Evolutionary conservation across 64 coral and sea anemone species (phyloP), one percentile per base, ranked within the genome.

Genomic region (Anthopleura sola): DNA sequence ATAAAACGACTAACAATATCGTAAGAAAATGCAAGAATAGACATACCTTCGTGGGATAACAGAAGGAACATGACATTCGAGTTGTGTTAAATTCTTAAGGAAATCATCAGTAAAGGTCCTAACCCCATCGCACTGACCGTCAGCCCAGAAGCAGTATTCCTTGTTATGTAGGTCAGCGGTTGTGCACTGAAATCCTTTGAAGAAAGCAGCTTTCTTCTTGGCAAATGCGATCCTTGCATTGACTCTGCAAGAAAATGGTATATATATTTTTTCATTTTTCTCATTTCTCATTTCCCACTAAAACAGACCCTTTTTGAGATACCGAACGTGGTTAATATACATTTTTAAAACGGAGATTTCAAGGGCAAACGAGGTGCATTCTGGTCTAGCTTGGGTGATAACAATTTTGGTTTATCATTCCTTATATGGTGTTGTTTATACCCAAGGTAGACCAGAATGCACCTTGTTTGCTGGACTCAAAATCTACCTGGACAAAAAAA

Each of bases 151-250:
- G 75, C 93, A 95, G 48, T 91, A 95, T 55, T 95, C 93, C 24
- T 85, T 55, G 38, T 95, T 95, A 69, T 95, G 86, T 3, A 88
- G 85, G 51, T 95, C 93, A 88, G 93, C 93, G 50, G 90, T 95
- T 16, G 88, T 44, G 58, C 93, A 95, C 83, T 95, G 93, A 46
- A 87, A 95, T 21, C 75, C 83, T 28, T 91, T 85, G 49, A 90
- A 95, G 18, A 91, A 88, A 75, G 58, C 74, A 36, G 93, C 89
- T 79, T 91, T 91, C 33, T 91, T 95, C 47, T 80, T 86, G 71
- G 87, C 87, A 74, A 95, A 95, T 3, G 48, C 47, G 19, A 95
- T 91, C 29, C 93, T 80, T 21, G 93, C 28, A 82, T 88, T 95
- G 9, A 95, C 88, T 40, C 93, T 95, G 28, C 16, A 78, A 69